These are phyloP conservation scores for Neogale vison DNA, from an alignment of 2,113 vertebrate species.

Conservation along the genomic window DNA sequence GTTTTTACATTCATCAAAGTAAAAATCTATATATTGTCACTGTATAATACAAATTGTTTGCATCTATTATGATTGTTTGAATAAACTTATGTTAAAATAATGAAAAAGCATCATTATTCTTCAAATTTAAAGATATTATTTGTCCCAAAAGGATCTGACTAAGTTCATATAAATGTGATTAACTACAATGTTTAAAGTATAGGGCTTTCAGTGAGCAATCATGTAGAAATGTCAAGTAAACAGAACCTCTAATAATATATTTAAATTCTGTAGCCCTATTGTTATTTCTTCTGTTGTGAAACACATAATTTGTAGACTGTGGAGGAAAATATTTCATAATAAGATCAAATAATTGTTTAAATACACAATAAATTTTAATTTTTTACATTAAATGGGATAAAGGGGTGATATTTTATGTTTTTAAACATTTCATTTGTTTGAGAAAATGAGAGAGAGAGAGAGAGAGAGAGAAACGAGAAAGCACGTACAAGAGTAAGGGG, in stretches of 20 bases:
- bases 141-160: background rate
- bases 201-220: background rate
- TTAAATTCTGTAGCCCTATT: background rate
- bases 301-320: background rate
- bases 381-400: conserved; percentile 6
- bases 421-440: background rate
- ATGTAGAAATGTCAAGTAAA: conserved; percentile 20
- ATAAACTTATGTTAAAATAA: background rate
- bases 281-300: background rate
- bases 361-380: background rate
- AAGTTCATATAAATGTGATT: background rate
- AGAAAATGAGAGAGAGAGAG: background rate
- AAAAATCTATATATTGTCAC: background rate
- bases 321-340: background rate
- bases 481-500: background rate
- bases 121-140: background rate
- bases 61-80: background rate
- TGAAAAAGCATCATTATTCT: background rate
- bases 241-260: background rate
- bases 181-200: background rate
- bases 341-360: background rate
- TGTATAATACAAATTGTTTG: background rate
- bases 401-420: background rate
- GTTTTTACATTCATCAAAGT: background rate
- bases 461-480: too few relatives aligned